Conservation (phyloP, 1,140 invertebrate genomes). For the Cherax destructor region DNA sequence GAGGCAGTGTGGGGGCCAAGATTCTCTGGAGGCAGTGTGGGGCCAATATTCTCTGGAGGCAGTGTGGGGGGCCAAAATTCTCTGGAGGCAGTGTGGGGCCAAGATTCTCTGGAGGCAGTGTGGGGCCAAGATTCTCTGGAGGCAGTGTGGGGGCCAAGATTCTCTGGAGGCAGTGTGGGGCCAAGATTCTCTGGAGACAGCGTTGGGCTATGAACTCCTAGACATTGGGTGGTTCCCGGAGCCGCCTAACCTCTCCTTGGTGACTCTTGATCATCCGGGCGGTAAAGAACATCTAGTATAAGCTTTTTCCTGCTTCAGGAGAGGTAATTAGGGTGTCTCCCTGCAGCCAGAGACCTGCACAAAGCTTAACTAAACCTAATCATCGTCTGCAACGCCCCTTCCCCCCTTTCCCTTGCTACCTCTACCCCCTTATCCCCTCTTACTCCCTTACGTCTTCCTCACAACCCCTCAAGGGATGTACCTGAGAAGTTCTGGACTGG, state of each 20-base stretch:
- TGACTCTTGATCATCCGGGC: neutral
- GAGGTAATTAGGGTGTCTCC: constrained; percentile 11
- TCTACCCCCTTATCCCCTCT: neutral
- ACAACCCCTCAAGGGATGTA: neutral
- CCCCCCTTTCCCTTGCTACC: neutral
- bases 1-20: no score
- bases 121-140: no score
- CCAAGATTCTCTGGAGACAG: no score
- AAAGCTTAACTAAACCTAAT: constrained; percentile 16
- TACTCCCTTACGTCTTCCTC: neutral
- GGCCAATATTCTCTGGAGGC: no score
- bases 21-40: no score
- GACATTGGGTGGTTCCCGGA: no score
- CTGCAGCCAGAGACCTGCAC: constrained; percentile 2
- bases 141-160: no score
- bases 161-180: no score
- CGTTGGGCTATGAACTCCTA: no score
- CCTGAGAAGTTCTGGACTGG: neutral
- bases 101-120: no score
- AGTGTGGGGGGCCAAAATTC: no score
- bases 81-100: no score
- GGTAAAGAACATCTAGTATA: neutral
- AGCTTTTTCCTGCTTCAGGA: constrained; percentile 9
- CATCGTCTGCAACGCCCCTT: neutral
- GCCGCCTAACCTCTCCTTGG: neutral